Conservation (phyloP, 2,888 invertebrate genomes). For the Orchesella flavescens region DNA sequence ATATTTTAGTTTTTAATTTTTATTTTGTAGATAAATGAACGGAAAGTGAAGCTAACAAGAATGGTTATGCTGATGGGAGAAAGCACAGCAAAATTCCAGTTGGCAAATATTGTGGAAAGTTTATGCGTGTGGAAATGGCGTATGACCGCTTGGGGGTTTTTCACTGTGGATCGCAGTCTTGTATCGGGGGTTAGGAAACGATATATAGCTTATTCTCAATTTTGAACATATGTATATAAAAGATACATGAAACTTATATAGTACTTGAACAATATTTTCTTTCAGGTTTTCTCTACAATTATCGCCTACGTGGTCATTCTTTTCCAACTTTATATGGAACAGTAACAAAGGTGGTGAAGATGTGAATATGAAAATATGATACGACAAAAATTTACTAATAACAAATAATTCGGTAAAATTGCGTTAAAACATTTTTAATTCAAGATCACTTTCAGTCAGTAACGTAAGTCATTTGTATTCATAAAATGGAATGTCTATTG, state of each 20-base stretch:
- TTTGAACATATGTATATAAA: background rate
- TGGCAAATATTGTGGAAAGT: conserved; percentile 63
- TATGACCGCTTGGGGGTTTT: conserved; percentile 67
- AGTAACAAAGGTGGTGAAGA: too few species aligned
- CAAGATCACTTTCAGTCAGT: too few species aligned
- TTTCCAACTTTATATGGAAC: conserved; percentile 66
- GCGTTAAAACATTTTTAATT: too few species aligned
- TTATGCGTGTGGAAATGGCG: conserved; percentile 63
- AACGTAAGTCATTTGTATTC: too few species aligned
- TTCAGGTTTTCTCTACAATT: conserved; percentile 63
- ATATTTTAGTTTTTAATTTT: background rate
- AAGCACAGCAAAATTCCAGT: conserved; percentile 54
- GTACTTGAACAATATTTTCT: background rate
- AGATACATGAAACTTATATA: too few species aligned
- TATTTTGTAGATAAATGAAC: conserved; percentile 55
- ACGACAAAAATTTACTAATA: background rate
- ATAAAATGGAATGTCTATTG: too few species aligned
- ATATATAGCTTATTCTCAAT: conserved; percentile 8
- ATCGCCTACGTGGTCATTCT: conserved; percentile 65
- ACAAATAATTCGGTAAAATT: too few species aligned
- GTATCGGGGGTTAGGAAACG: conserved; percentile 55
- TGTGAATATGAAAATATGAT: background rate
- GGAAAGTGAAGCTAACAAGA: conserved; percentile 60
- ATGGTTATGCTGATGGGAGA: conserved; percentile 62
- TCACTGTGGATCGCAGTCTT: conserved; percentile 56